Evolutionary conservation across 2,113 vertebrate species (phyloP).

Genomic region (Onychostoma macrolepis): DNA sequence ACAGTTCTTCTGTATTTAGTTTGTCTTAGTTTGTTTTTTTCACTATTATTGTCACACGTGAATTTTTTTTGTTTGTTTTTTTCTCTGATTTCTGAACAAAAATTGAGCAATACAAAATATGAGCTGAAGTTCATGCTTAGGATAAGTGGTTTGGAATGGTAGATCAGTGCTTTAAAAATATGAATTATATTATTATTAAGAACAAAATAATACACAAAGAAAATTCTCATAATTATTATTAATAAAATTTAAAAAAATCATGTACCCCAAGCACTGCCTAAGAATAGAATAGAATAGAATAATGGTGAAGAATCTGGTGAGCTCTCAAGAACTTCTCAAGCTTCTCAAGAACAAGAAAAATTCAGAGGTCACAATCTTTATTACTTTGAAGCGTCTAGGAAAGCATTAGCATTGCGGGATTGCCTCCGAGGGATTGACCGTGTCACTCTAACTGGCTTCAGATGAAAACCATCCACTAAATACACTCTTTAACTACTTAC

Average conservation of each 20-base stretch:
- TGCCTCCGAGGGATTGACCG: neutral
- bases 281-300: neutral
- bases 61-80: too few relatives aligned
- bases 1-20: too few relatives aligned
- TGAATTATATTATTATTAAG: too few relatives aligned
- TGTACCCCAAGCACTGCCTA: neutral
- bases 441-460: neutral
- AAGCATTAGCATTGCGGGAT: neutral
- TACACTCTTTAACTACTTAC: neutral
- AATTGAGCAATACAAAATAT: neutral
- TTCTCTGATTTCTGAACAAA: too few relatives aligned
- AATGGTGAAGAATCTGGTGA: neutral
- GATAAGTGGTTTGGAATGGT: too few relatives aligned
- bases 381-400: neutral
- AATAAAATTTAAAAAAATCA: neutral
- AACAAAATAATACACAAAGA: too few relatives aligned
- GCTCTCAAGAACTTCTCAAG: too few relatives aligned
- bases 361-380: neutral
- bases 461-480: neutral
- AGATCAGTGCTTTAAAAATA: too few relatives aligned
- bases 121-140: neutral
- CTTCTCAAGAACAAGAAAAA: neutral
- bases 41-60: too few relatives aligned
- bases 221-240: too few relatives aligned
- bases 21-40: too few relatives aligned